phyloP scores from a whole-genome alignment of 1,140 invertebrate genomes.

The Chrysomallon squamiferum region DNA sequence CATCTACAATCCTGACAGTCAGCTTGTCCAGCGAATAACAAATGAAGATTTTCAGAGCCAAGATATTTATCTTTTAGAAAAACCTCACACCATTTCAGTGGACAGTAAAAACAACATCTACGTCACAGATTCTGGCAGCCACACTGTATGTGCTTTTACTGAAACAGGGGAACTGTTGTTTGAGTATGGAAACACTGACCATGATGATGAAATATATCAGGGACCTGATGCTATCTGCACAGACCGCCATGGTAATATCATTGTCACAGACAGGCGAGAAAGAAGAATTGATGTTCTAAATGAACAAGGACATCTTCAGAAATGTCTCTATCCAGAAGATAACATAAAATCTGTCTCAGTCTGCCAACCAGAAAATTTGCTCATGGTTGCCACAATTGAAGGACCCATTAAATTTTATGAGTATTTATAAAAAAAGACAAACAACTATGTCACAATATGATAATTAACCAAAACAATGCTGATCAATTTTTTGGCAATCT shows the following conservation, averaged over 20 bases:
- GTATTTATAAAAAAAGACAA: conserved; percentile 23
- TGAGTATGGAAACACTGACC: conserved; percentile 50
- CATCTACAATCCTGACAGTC: conserved; percentile 42
- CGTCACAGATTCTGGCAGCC: conserved; percentile 46
- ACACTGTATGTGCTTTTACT: conserved; percentile 43
- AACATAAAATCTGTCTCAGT: conserved; percentile 41
- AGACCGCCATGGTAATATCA: conserved; percentile 41
- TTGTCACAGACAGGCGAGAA: conserved; percentile 53
- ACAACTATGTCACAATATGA: not conserved
- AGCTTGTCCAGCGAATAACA: conserved; percentile 38
- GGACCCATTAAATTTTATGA: conserved; percentile 48
- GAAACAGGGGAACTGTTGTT: conserved; percentile 40
- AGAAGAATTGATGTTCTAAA: conserved; percentile 45
- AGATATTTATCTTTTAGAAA: conserved; percentile 40
- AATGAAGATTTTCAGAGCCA: conserved; percentile 45
- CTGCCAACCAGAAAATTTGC: conserved; percentile 34
- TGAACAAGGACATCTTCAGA: conserved; percentile 41
- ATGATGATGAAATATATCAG: conserved; percentile 46
- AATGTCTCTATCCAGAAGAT: conserved; percentile 41
- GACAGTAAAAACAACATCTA: conserved; percentile 37
- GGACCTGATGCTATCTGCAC: conserved; percentile 46
- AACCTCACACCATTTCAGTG: conserved; percentile 40
- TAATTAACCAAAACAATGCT: too few species aligned
- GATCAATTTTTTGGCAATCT: too few species aligned
- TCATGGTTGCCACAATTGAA: conserved; percentile 40